Evolutionary conservation across 1,140 invertebrate genomes (phyloP).

Genomic region (Drosophila novamexicana): DNA sequence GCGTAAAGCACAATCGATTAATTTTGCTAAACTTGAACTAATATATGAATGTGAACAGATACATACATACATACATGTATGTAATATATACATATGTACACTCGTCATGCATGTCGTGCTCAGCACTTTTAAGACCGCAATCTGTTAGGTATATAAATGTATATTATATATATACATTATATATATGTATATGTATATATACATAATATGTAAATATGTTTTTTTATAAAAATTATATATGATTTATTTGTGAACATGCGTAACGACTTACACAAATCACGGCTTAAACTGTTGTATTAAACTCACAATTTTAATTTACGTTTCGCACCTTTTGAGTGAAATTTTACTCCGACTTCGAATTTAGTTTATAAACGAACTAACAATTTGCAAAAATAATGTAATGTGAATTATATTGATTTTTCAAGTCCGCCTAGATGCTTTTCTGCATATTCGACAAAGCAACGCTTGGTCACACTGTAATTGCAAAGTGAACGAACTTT

Average conservation of each 20-base stretch:
- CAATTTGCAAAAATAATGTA: constrained; percentile 17
- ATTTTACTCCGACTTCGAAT: background rate
- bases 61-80: background rate
- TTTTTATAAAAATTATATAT: background rate
- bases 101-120: background rate
- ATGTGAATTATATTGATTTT: constrained; percentile 43
- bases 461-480: constrained; percentile 27
- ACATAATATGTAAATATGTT: background rate
- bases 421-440: constrained; percentile 17
- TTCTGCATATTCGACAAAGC: constrained; percentile 3
- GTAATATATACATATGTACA: constrained; percentile 4
- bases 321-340: no score
- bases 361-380: constrained; percentile 9
- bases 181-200: background rate
- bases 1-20: constrained; percentile 9
- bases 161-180: background rate
- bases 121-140: background rate
- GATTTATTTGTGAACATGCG: background rate
- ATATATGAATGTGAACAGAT: constrained; percentile 2
- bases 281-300: background rate
- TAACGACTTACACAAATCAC: constrained; percentile 22
- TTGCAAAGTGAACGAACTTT: background rate
- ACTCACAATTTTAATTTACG: background rate
- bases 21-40: constrained; percentile 22
- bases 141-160: background rate